Evolutionary conservation across 2,797 vertebrate genomes (phyloP).

Genomic region (Anguilla megastoma): DNA sequence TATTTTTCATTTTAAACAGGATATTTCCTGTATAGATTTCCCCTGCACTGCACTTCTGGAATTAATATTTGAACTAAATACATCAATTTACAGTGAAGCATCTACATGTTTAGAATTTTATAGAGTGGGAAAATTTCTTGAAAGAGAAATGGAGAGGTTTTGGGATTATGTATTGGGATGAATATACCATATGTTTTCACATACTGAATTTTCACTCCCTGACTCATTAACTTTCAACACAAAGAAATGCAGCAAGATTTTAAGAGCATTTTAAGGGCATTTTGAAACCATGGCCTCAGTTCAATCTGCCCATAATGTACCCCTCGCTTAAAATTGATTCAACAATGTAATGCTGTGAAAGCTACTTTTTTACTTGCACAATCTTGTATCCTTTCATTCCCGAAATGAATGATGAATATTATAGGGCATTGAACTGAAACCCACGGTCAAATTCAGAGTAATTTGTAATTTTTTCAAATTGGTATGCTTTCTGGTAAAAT

Average conservation of each 20-base stretch:
- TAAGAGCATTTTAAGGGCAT: too few relatives aligned
- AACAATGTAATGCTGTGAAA: background rate
- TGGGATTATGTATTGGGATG: background rate
- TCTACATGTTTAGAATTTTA: too few relatives aligned
- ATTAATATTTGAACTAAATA: conserved; percentile 46
- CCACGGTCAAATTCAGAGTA: background rate
- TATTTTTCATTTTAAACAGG: conserved; percentile 41
- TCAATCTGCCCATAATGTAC: background rate
- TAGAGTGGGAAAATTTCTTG: background rate
- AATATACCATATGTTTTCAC: background rate
- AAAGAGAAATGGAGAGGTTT: too few relatives aligned
- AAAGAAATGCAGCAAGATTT: background rate
- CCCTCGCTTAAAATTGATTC: background rate
- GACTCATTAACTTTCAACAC: background rate
- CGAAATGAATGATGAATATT: background rate
- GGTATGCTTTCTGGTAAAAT: background rate
- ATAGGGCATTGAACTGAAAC: background rate
- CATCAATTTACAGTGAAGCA: conserved; percentile 40
- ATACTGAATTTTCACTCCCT: background rate
- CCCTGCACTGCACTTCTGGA: conserved; percentile 38
- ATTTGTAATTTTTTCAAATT: background rate
- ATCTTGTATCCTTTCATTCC: background rate
- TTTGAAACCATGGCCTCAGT: background rate
- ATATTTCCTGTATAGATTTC: conserved; percentile 50
- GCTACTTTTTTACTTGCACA: background rate